Evolutionary conservation across 1,140 invertebrate genomes (phyloP).

Genomic region (Ephestia elutella): DNA sequence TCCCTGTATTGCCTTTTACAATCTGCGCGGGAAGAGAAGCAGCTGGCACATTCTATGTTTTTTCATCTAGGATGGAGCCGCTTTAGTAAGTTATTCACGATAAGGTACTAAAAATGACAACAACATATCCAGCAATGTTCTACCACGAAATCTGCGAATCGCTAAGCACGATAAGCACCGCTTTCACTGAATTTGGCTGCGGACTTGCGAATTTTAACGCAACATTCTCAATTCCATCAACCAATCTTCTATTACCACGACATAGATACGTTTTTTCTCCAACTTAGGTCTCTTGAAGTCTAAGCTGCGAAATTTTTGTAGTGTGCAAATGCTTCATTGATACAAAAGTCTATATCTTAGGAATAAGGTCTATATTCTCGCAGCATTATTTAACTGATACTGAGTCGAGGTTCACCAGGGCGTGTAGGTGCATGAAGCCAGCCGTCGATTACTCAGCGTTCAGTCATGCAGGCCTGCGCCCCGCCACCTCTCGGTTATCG

Average conservation of each 20-base stretch:
- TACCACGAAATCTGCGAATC: too few relatives aligned
- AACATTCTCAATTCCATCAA: background rate
- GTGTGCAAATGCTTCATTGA: background rate
- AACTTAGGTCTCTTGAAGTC: background rate
- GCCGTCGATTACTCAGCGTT: conserved; percentile 53
- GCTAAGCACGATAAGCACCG: conserved; percentile 16
- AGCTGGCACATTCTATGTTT: too few relatives aligned
- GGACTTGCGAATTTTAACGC: conserved; percentile 20
- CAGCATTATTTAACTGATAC: background rate
- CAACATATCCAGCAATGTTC: too few relatives aligned
- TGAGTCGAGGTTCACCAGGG: conserved; percentile 21
- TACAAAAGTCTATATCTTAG: background rate
- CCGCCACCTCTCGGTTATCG: conserved; percentile 41
- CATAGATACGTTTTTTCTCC: conserved; percentile 4
- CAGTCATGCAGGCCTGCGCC: conserved; percentile 39
- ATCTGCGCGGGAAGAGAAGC: too few relatives aligned
- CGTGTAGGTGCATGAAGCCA: conserved; percentile 42
- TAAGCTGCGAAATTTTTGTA: background rate
- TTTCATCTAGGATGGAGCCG: too few relatives aligned
- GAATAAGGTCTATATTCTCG: background rate
- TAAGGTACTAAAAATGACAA: too few relatives aligned
- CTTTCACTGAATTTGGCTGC: conserved; percentile 28
- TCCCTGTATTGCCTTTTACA: too few relatives aligned
- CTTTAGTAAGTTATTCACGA: too few relatives aligned
- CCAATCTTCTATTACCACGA: background rate